Conservation (phyloP, 2,888 invertebrate species). For the Mythimna vitellina region DNA sequence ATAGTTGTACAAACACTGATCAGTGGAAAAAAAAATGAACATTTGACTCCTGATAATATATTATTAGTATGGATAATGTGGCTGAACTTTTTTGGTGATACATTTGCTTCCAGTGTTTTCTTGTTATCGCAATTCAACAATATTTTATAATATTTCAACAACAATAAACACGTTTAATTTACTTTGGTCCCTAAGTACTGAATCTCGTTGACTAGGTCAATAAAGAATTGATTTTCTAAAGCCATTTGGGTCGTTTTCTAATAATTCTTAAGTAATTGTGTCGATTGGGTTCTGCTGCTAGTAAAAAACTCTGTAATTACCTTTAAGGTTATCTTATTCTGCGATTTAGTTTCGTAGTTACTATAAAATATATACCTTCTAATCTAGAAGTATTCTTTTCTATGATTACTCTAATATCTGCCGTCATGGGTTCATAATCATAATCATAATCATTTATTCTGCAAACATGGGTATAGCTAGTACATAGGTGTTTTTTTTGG, state of each 20-base stretch:
- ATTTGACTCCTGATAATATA: too few relatives aligned
- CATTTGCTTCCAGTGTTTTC: background rate
- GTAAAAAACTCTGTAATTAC: background rate
- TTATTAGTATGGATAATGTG: background rate
- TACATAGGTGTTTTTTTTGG: too few relatives aligned
- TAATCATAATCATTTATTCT: too few relatives aligned
- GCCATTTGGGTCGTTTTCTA: slow-evolving; percentile 24
- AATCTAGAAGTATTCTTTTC: background rate
- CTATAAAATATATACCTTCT: background rate
- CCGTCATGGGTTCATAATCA: too few relatives aligned
- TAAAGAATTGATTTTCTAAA: slow-evolving; percentile 11
- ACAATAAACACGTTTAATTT: background rate
- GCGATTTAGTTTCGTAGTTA: slow-evolving; percentile 1
- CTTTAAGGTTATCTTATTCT: background rate
- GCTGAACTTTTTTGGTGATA: background rate
- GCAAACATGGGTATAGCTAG: too few relatives aligned
- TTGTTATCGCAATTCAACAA: background rate
- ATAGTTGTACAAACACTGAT: too few relatives aligned
- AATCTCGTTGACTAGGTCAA: slow-evolving; percentile 2
- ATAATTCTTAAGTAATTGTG: slow-evolving; percentile 37
- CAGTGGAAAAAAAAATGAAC: too few relatives aligned
- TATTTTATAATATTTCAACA: background rate
- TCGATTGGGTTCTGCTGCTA: slow-evolving; percentile 19
- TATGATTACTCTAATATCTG: background rate
- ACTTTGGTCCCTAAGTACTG: background rate